Base-by-base conservation (phyloP, 2,113 vertebrate genomes). In the Etheostoma cragini region DNA sequence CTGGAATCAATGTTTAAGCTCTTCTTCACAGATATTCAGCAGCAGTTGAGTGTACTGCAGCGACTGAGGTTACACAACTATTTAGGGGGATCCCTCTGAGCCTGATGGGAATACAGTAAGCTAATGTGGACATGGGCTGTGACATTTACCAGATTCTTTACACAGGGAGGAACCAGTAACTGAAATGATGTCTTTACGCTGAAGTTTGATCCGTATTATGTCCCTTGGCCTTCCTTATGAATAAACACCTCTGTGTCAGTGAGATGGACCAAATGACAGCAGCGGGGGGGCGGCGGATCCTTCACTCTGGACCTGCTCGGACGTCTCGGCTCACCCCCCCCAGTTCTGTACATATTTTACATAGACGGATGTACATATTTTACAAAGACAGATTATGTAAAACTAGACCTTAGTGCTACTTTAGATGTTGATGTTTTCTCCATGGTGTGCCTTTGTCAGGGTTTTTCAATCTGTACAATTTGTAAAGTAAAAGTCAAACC, bases 361-460 rank as follows among this genome's bases (percentile, higher is more conserved):
- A 87, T 88, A 91, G 85, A 87, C 78, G 78, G 82, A 92, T 90
- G 88, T 94, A 85, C 68, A 91, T 91, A 91, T 91, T 91, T 92
- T 82, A 91, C 75, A 87, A 87, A 91, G 85, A 87, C 78, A 80
- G 82, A 92, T 80, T 65, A 84, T 89, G 80, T 87, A 91, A 88
- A 91, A 88, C 87, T 78, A 87, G 90, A 90, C 84, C 73, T 84
- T 84, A 84, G 89, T 91, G 85, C 88, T 87, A 81, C 83, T 85
- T 84, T 94, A 72, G 91, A 92, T 93, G 93, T 94, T 91, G 91
- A 90, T 76, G 88, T 94, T 95, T 92, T 93, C 93, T 95, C 94
- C 93, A 94, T 95, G 88, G 94, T 95, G 95, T 95, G 95, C 95
- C 95, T 95, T 96, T 89, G 91, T 95, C 92, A 91, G 94, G 95